A percentile compares a stretch with the other conserved stretches of the same genome.
Evolutionary conservation across 2,113 vertebrate species (phyloP).

Genomic region (Pedetes capensis): DNA sequence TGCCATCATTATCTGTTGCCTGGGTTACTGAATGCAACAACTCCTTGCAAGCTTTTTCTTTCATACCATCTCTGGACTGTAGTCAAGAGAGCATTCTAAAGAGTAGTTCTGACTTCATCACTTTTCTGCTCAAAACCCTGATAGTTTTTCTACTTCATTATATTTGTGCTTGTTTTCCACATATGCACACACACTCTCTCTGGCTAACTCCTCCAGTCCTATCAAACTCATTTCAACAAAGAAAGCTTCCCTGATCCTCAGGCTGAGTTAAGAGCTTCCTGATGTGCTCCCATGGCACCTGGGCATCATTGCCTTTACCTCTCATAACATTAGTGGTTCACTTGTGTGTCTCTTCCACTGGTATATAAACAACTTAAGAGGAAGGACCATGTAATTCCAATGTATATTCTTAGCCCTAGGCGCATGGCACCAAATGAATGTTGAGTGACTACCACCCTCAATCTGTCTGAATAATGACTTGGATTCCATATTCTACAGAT

Average conservation of each 20-base stretch:
- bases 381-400: not conserved
- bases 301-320: not conserved
- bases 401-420: not conserved
- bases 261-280: not conserved
- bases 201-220: not conserved
- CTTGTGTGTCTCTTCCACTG: not conserved
- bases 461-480: not conserved
- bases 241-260: not conserved
- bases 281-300: not conserved
- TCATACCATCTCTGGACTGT: not conserved
- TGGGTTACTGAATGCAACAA: not conserved
- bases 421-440: not conserved
- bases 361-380: not conserved
- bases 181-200: not conserved
- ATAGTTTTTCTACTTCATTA: not conserved
- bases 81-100: conserved; percentile 25
- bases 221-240: not conserved
- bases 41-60: not conserved
- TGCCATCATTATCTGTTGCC: not conserved
- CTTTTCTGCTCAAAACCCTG: not conserved
- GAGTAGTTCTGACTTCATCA: not conserved
- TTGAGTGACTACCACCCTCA: not conserved
- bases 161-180: not conserved
- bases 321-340: not conserved
- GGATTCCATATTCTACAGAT: not conserved